Evolutionary conservation across 2,888 invertebrate species (phyloP).

Genomic region (Mantis religiosa): DNA sequence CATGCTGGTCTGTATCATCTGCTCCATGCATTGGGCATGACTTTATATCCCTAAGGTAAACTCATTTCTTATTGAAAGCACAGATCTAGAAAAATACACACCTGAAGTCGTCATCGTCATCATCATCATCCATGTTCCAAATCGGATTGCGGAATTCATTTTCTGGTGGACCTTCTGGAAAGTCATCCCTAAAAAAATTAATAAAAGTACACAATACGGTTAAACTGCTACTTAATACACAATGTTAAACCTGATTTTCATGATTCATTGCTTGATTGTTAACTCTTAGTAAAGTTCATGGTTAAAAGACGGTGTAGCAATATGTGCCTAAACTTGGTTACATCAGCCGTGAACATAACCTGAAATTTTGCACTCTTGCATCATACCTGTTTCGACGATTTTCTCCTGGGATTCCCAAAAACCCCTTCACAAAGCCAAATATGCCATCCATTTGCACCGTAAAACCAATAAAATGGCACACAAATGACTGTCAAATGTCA

Average conservation of each 20-base stretch:
- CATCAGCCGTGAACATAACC: background rate
- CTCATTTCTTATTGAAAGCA: too few relatives aligned
- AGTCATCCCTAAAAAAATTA: background rate
- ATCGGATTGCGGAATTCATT: slow-evolving; percentile 45
- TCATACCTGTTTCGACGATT: background rate
- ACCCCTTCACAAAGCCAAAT: background rate
- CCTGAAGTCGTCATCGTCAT: slow-evolving; percentile 45
- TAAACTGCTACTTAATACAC: too few relatives aligned
- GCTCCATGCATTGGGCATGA: too few relatives aligned
- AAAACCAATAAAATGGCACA: background rate
- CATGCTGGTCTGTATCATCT: too few relatives aligned
- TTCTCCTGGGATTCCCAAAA: background rate
- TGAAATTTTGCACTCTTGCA: background rate
- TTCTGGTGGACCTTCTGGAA: background rate
- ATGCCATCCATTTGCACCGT: background rate
- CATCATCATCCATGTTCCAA: slow-evolving; percentile 43
- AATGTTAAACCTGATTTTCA: background rate
- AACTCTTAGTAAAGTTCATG: too few relatives aligned
- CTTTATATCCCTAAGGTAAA: too few relatives aligned
- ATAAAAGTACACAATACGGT: background rate
- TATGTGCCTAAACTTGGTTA: too few relatives aligned
- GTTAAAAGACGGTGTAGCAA: too few relatives aligned
- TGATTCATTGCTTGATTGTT: too few relatives aligned
- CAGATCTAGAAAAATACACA: slow-evolving; percentile 35
- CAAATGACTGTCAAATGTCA: too few relatives aligned